Percentiles rank a stretch among this genome's conserved stretches.
phyloP scores from a whole-genome alignment of 1,140 invertebrate genomes.

The Laupala kohalensis region DNA sequence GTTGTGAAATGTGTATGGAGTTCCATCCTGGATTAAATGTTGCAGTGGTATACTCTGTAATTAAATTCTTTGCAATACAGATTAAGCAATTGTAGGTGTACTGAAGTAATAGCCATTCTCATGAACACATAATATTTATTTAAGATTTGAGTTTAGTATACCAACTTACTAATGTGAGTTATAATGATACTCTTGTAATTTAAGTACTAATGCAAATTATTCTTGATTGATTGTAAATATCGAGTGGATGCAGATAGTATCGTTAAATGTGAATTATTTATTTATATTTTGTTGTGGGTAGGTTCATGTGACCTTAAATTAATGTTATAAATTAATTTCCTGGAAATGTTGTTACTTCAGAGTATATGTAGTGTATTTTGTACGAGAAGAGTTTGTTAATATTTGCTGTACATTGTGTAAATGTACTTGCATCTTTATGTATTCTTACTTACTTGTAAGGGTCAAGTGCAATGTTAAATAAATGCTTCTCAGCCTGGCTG shows the following conservation, averaged over 20 bases:
- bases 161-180: no score
- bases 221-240: background rate
- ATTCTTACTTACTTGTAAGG: background rate
- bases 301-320: background rate
- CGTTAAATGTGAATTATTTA: background rate
- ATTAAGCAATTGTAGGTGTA: no score
- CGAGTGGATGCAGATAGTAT: background rate
- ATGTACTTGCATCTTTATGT: background rate
- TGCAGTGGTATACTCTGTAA: no score
- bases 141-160: no score
- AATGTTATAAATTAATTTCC: background rate
- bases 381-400: background rate
- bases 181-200: background rate
- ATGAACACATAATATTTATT: no score
- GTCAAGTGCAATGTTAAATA: background rate
- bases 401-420: background rate
- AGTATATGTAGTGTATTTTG: background rate
- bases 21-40: no score
- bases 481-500: no score
- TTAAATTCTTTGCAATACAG: no score
- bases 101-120: no score
- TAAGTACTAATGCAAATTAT: background rate
- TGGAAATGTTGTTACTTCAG: background rate
- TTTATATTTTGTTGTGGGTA: background rate
- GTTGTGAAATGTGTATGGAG: no score